Evolutionary conservation across 2,888 invertebrate species (phyloP).

Genomic region (Thymelicus lineola): DNA sequence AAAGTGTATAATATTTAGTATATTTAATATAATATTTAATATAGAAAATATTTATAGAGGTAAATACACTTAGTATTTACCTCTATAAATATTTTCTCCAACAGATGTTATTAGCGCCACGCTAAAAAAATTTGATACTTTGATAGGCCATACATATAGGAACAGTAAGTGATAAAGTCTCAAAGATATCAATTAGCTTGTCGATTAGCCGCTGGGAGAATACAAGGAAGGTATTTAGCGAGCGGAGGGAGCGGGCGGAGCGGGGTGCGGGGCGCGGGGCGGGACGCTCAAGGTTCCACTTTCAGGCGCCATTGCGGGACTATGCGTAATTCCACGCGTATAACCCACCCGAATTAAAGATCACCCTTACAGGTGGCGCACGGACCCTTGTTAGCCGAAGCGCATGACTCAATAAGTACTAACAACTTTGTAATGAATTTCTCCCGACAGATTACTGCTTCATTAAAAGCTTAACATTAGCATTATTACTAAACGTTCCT

Average conservation of each 20-base stretch:
- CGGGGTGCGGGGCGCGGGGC: conserved; percentile 43
- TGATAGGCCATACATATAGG: background rate
- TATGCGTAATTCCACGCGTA: conserved; percentile 73
- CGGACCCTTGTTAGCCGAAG: conserved; percentile 8
- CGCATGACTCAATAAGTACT: conserved; percentile 31
- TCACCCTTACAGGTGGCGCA: conserved; percentile 30
- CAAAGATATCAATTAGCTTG: conserved; percentile 22
- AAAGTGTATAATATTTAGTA: no score
- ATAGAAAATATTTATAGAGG: no score
- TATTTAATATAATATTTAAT: no score
- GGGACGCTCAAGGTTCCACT: conserved; percentile 59
- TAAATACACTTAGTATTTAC: no score
- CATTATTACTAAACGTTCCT: no score
- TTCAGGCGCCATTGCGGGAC: conserved; percentile 74
- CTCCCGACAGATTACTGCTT: background rate
- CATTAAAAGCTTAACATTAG: conserved; percentile 7
- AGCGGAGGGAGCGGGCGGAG: conserved; percentile 45
- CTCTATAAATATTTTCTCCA: no score
- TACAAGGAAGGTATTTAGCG: conserved; percentile 62
- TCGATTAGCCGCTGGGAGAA: conserved; percentile 46
- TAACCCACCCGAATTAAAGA: conserved; percentile 54
- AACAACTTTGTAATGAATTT: conserved; percentile 32
- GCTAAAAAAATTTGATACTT: no score
- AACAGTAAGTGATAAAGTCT: conserved; percentile 8
- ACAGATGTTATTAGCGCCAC: no score